Percentiles rank a stretch among this genome's conserved stretches.
These are phyloP conservation scores for Sinotaia quadrata DNA, from an alignment of 2,888 invertebrate species.

Conservation along the genomic window DNA sequence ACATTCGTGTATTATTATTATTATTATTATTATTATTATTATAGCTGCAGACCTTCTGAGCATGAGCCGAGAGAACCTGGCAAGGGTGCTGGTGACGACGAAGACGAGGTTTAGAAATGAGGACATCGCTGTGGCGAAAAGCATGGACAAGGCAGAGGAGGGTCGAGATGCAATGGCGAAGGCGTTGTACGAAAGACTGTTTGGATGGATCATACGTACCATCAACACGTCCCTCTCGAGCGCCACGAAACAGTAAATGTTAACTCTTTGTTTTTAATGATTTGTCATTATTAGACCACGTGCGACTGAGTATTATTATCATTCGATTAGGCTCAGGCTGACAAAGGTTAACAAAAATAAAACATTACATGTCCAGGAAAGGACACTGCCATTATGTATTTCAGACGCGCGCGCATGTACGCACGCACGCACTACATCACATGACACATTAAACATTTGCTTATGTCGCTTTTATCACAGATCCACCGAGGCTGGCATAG, in stretches of 20 bases:
- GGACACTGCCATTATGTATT: too few relatives aligned
- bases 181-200: constrained; percentile 73
- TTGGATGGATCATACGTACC: constrained; percentile 73
- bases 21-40: constrained; percentile 26
- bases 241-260: neutral
- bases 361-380: too few relatives aligned
- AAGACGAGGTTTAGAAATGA: constrained; percentile 41
- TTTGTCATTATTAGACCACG: too few relatives aligned
- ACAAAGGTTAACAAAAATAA: too few relatives aligned
- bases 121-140: constrained; percentile 47
- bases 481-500: constrained; percentile 38
- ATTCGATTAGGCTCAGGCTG: too few relatives aligned
- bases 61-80: constrained; percentile 40
- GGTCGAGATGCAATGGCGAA: constrained; percentile 72
- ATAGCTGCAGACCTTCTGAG: constrained; percentile 44
- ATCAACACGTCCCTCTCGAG: constrained; percentile 71
- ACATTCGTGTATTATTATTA: too few relatives aligned
- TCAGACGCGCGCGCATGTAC: too few relatives aligned
- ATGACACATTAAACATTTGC: neutral
- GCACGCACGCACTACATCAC: too few relatives aligned
- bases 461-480: neutral
- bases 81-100: constrained; percentile 42
- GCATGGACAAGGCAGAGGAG: constrained; percentile 62
- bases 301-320: too few relatives aligned
- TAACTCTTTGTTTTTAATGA: too few relatives aligned